Percentiles rank a stretch among this genome's conserved stretches.
Evolutionary conservation across 2,888 invertebrate genomes (phyloP).

Genomic region (Bursaphelenchus okinawaensis): DNA sequence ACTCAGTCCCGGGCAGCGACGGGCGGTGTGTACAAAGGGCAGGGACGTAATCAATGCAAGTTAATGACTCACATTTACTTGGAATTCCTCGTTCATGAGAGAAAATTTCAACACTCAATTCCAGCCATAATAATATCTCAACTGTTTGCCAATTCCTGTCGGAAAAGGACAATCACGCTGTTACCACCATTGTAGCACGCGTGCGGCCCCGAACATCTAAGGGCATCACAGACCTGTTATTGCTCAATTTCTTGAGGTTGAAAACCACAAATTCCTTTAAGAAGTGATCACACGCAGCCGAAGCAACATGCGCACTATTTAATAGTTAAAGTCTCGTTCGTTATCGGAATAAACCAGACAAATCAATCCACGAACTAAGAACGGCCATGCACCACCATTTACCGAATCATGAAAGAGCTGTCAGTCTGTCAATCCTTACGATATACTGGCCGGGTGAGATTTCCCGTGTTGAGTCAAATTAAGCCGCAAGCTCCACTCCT

Average conservation of each 20-base stretch:
- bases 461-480: conserved; percentile 71
- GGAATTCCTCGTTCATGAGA: conserved; percentile 67
- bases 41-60: conserved; percentile 70
- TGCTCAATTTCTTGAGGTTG: conserved; percentile 66
- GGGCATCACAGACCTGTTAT: conserved; percentile 69
- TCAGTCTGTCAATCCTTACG: conserved; percentile 70
- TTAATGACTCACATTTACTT: conserved; percentile 69
- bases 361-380: conserved; percentile 71
- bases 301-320: conserved; percentile 63
- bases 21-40: conserved; percentile 71
- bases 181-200: conserved; percentile 68
- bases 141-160: conserved; percentile 68
- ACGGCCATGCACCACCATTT: conserved; percentile 71
- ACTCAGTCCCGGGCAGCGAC: conserved; percentile 64
- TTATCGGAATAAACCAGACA: conserved; percentile 73
- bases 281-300: conserved; percentile 51
- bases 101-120: conserved; percentile 68
- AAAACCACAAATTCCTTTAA: conserved; percentile 67
- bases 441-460: conserved; percentile 70
- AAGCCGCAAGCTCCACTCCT: conserved; percentile 71
- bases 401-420: conserved; percentile 70
- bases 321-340: conserved; percentile 68
- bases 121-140: conserved; percentile 70
- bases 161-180: conserved; percentile 60
- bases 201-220: conserved; percentile 68